phyloP scores from a whole-genome alignment of 37 sponge, comb jelly and placozoan genomes.

The Aphrocallistes beatrix region DNA sequence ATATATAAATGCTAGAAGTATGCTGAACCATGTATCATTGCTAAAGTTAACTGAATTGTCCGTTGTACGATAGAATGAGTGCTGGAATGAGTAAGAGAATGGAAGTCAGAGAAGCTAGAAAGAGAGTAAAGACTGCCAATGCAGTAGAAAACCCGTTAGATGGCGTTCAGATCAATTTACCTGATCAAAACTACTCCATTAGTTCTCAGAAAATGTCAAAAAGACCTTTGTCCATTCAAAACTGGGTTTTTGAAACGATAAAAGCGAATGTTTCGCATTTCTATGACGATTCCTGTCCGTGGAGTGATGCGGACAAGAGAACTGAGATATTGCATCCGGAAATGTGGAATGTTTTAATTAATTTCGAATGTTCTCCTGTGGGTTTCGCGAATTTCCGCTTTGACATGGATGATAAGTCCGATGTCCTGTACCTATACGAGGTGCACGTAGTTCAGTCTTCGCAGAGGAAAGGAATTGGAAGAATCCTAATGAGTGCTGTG shows the following conservation, averaged over 20 bases:
- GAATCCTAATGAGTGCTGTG: background rate
- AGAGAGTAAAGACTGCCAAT: background rate
- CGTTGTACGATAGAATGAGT: no score
- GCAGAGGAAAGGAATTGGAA: background rate
- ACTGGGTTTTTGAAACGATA: background rate
- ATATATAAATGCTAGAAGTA: no score
- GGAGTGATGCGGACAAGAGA: background rate
- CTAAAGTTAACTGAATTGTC: no score
- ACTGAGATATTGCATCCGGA: background rate
- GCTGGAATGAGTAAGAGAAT: background rate
- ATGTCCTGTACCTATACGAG: background rate
- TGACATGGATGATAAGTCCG: background rate
- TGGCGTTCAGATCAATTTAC: background rate
- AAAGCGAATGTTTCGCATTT: background rate
- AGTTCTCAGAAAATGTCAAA: background rate
- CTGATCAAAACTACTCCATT: background rate
- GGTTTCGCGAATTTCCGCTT: background rate
- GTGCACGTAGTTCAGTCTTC: background rate
- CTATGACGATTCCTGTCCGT: background rate
- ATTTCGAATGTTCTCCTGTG: background rate
- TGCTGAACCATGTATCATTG: no score
- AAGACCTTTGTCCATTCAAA: background rate
- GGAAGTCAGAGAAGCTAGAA: background rate
- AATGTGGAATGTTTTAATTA: background rate
- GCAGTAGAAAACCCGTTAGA: background rate